Evolutionary conservation across 2,113 vertebrate species (phyloP), one percentile per base, ranked within the genome.

Genomic region (Proterorhinus semilunaris): DNA sequence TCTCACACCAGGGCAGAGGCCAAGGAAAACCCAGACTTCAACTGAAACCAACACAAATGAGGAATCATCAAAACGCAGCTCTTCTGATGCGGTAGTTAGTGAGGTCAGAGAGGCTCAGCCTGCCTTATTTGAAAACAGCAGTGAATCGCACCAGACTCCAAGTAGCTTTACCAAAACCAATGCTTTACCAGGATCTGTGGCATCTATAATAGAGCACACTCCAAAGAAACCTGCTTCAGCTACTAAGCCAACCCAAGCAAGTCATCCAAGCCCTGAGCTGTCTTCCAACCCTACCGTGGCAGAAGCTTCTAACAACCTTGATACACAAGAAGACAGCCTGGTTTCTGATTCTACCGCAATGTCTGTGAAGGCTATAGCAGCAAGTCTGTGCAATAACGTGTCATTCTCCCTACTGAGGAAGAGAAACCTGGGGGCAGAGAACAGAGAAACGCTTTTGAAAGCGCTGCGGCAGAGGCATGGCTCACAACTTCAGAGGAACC

Each of bases 351-450:
- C 2, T 16, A 13, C 76, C 11, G 62, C 68, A 0, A 55, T 68
- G 69, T 72, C 57, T 43, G 65, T 86, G 46, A 69, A 74, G 44
- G 73, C 71, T 11, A 43, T 95, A 71, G 86, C 92, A 13, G 36
- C 50, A 48, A 73, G 87, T 44, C 80, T 96, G 9, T 88, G 87
- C 65, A 67, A 73, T 10, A 66, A 68, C 36, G 59, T 95, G 46
- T 74, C 76, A 65, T 77, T 92, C 15, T 88, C 86, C 2, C 54
- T 71, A 43, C 85, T 91, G 13, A 86, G 72, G 10, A 84, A 76
- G 58, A 84, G 88, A 62, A 80, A 90, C 65, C 82, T 94, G 62
- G 51, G 93, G 10, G 78, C 80, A 7, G 92, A 96, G 62, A 89
- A 82, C 72, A 93, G 89, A 62, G 84, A 89, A 47, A 66, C 78